Conservation (phyloP, 2,888 invertebrate species). For the Nyleta sp. region DNA sequence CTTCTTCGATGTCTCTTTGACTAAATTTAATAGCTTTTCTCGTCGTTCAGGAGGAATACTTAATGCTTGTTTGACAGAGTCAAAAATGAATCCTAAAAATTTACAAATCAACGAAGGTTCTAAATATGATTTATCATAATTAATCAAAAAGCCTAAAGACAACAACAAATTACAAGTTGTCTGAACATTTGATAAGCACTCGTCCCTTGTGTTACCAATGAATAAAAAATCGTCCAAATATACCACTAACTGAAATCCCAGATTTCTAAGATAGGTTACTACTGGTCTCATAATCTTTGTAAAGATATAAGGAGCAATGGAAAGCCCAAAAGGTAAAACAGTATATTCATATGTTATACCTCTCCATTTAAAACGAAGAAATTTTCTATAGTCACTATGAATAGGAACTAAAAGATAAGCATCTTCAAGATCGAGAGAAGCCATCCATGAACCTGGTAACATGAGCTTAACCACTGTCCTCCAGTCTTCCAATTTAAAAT, state of each 20-base stretch:
- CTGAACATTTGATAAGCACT: slow-evolving; percentile 3
- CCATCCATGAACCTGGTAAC: slow-evolving; percentile 30
- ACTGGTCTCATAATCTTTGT: slow-evolving; percentile 16
- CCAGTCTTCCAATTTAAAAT: slow-evolving; percentile 42
- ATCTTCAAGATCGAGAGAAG: no score
- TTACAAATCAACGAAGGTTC: background rate
- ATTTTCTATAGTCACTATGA: no score
- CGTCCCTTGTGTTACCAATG: background rate
- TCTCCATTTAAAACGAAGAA: slow-evolving; percentile 26
- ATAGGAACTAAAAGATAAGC: no score
- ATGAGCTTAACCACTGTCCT: slow-evolving; percentile 13
- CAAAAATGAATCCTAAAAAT: slow-evolving; percentile 33
- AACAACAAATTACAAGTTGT: background rate
- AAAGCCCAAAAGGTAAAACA: background rate
- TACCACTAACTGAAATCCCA: background rate
- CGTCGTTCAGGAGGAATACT: background rate
- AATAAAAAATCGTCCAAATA: slow-evolving; percentile 37
- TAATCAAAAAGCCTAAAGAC: slow-evolving; percentile 11
- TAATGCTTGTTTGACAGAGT: slow-evolving; percentile 18
- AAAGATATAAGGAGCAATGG: slow-evolving; percentile 7
- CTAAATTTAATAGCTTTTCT: background rate
- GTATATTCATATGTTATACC: slow-evolving; percentile 4
- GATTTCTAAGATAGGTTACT: background rate
- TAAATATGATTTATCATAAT: slow-evolving; percentile 17
- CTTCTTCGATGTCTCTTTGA: background rate